Evolutionary conservation across 2,888 invertebrate genomes (phyloP), one percentile per base, ranked within the genome.

Genomic region (Hirtodrosophila trivittata): DNA sequence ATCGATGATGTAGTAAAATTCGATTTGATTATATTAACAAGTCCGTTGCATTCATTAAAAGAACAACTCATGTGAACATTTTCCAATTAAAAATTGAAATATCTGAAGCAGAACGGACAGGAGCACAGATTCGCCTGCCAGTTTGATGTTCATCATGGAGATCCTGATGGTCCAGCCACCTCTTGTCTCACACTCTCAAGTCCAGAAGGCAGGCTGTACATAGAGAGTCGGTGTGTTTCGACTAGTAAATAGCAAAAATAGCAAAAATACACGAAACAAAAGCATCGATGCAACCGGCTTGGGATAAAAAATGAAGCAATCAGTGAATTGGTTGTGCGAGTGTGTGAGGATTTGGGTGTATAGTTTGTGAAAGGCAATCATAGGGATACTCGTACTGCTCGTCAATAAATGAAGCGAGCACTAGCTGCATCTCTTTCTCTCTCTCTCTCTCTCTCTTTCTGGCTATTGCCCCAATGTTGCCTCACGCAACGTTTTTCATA

Each of bases 71-170:
- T 88, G 86, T 89, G 88, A 65, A 84, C 80, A 84, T 83, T 87
- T 89, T 89, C 87, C 85, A 89, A 88, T 88, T 88, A 88, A 87
- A 87, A 89, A 88, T 87, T 84, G 81, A 78, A 89, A 87, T 87
- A 87, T 87, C 86, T 80, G 65, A 64, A 77, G 82, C 77, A 77
- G 68, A 67, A 66, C 76, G 65, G 68, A 59, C 64, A 66, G 50
- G 21, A 49, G 45, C 50, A 26, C 10, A 66, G 71, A 66, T 64
- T 68, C 64, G 41, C 52, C 32, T 33, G 50, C 16, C 52, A 38
- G 55, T 14, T 16, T 10, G 55, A 10, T 8, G 39, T 13, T 49
- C 37, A 14, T 33, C 5, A n/a, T 30, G 30, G 8, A n/a, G 30
- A n/a, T 30, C 2, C n/a, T 7, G 30, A 3, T 30, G 30, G n/a